A percentile compares a stretch with the other conserved stretches of the same genome.
These are phyloP conservation scores for Scotopteryx bipunctaria DNA, from an alignment of 2,888 invertebrate species.

Conservation along the genomic window DNA sequence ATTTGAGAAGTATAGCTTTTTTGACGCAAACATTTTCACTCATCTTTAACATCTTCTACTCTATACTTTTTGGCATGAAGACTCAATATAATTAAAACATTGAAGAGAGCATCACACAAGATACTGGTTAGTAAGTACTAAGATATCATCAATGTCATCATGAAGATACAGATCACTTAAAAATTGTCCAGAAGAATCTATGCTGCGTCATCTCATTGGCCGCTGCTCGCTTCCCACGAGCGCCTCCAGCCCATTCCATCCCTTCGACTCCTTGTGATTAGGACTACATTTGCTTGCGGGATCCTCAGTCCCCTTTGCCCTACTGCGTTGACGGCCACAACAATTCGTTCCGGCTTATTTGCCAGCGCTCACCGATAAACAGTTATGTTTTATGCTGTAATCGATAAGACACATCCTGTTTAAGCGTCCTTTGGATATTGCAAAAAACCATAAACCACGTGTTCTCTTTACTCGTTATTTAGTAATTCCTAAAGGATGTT, in stretches of 20 bases:
- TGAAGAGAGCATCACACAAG: too few relatives aligned
- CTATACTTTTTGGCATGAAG: too few relatives aligned
- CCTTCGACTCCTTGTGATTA: constrained; percentile 39
- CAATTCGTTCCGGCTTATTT: constrained; percentile 65
- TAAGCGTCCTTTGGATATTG: too few relatives aligned
- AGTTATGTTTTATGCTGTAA: constrained; percentile 41
- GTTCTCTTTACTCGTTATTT: not conserved
- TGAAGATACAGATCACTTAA: too few relatives aligned
- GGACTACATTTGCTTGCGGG: constrained; percentile 46
- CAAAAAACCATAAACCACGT: not conserved
- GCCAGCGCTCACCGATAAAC: constrained; percentile 50
- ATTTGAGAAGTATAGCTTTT: too few relatives aligned
- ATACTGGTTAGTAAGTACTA: too few relatives aligned
- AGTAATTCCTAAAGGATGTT: not conserved
- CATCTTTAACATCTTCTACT: too few relatives aligned
- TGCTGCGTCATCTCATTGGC: constrained; percentile 48
- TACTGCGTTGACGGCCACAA: constrained; percentile 45
- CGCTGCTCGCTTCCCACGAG: constrained; percentile 55
- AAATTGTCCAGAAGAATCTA: constrained; percentile 36
- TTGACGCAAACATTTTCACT: too few relatives aligned
- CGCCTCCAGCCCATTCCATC: constrained; percentile 38
- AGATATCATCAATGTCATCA: constrained; percentile 36
- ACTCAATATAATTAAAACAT: too few relatives aligned
- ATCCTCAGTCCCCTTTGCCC: constrained; percentile 30
- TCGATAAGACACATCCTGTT: constrained; percentile 34